Conservation (phyloP, 2,888 invertebrate species). For the Auanema freiburgensis region DNA sequence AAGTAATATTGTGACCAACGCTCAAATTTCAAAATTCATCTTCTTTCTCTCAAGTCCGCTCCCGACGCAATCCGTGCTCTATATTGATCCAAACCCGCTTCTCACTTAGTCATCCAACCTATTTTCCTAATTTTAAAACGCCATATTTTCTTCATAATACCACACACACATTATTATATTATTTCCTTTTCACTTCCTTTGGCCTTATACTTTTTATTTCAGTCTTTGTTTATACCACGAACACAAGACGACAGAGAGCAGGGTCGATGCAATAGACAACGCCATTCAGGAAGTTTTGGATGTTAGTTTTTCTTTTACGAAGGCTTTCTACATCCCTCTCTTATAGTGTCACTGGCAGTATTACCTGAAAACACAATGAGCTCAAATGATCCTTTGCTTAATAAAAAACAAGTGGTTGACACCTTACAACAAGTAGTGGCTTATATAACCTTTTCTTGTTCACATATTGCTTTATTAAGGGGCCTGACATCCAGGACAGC, state of each 20-base stretch:
- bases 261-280: slow-evolving; percentile 16
- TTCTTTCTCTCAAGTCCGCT: too few relatives aligned
- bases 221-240: slow-evolving; percentile 8
- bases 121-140: too few relatives aligned
- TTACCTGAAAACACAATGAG: slow-evolving; percentile 2
- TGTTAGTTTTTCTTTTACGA: background rate
- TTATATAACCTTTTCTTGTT: background rate
- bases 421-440: slow-evolving; percentile 17
- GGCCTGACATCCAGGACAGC: slow-evolving; percentile 18
- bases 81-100: too few relatives aligned
- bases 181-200: background rate
- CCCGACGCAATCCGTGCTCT: too few relatives aligned
- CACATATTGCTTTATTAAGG: slow-evolving; percentile 2
- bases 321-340: background rate
- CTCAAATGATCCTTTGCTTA: slow-evolving; percentile 2
- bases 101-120: too few relatives aligned
- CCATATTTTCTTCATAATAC: too few relatives aligned
- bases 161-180: too few relatives aligned
- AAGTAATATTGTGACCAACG: too few relatives aligned
- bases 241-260: slow-evolving; percentile 19
- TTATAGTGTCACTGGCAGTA: background rate
- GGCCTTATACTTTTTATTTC: slow-evolving; percentile 6
- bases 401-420: slow-evolving; percentile 10
- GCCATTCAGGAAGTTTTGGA: slow-evolving; percentile 20
- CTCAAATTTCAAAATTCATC: too few relatives aligned